Conservation (phyloP, 2,888 invertebrate genomes). For the Isotomurus palustris region DNA sequence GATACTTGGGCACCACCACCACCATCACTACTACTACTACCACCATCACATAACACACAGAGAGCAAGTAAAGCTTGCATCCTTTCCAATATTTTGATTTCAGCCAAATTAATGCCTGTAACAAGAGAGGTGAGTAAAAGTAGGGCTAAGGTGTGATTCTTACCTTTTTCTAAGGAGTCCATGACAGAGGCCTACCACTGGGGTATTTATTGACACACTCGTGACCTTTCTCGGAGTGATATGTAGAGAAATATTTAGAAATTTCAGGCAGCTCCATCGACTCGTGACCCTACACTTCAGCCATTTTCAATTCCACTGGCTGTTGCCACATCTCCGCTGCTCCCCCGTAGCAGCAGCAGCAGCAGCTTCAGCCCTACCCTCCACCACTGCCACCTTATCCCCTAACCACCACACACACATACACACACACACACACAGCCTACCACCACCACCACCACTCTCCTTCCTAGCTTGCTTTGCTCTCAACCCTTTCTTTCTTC, state of each 20-base stretch:
- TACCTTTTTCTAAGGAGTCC: not conserved
- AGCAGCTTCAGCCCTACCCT: slow-evolving; percentile 14
- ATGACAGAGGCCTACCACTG: not conserved
- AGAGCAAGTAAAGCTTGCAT: not conserved
- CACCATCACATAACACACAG: not conserved
- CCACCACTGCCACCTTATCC: slow-evolving; percentile 9
- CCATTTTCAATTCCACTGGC: slow-evolving; percentile 27
- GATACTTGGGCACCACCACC: not conserved
- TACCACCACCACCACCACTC: no score
- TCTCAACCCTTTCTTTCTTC: slow-evolving; percentile 4
- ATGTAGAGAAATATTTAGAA: slow-evolving; percentile 14
- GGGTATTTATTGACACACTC: not conserved
- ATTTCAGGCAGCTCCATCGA: slow-evolving; percentile 18
- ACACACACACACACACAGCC: no score
- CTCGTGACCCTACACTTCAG: slow-evolving; percentile 27
- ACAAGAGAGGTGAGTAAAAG: not conserved
- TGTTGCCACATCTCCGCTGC: slow-evolving; percentile 18
- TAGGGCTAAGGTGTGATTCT: not conserved
- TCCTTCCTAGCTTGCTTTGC: no score
- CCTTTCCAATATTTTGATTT: not conserved
- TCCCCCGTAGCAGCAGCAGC: no score
- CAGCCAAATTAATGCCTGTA: no score
- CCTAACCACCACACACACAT: slow-evolving; percentile 10
- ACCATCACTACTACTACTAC: not conserved
- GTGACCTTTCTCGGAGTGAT: slow-evolving; percentile 7